phyloP scores from a whole-genome alignment of 2,888 invertebrate species.

The Tigriopus californicus region DNA sequence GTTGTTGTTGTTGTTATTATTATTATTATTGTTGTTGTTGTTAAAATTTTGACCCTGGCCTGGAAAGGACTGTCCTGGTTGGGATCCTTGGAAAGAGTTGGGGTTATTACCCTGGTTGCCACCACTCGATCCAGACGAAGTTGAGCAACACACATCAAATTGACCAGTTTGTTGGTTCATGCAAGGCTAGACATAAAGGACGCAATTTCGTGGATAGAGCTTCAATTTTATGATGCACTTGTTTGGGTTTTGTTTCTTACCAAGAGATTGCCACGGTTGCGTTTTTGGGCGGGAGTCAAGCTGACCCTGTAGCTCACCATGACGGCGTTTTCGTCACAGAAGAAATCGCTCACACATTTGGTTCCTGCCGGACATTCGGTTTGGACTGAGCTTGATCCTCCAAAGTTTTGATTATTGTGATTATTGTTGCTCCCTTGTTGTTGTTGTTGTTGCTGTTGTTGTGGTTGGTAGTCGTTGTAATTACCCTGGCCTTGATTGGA shows the following conservation, averaged over 20 bases:
- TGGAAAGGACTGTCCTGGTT: neutral
- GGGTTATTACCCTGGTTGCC: neutral
- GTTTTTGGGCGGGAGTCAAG: neutral
- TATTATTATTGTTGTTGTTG: too few species aligned
- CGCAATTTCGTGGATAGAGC: too few species aligned
- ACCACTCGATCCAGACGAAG: neutral
- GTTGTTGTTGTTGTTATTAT: neutral
- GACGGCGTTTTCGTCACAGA: constrained; percentile 6
- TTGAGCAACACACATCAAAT: constrained; percentile 9
- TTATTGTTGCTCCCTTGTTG: too few species aligned
- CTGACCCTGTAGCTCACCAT: neutral
- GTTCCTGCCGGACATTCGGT: constrained; percentile 9
- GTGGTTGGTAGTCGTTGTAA: too few species aligned
- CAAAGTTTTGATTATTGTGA: too few species aligned
- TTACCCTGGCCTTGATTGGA: too few species aligned
- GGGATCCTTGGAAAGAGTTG: neutral
- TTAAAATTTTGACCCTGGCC: neutral
- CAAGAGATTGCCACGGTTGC: neutral
- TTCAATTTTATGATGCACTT: too few species aligned
- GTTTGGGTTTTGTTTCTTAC: neutral
- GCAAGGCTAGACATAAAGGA: neutral
- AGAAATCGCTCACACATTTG: neutral
- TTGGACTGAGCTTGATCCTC: constrained; percentile 17
- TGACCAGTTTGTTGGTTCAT: neutral
- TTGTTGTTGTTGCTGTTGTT: too few species aligned